Percentiles rank a stretch among this genome's conserved stretches.
phyloP scores from a whole-genome alignment of 2,888 invertebrate genomes.

The Periphyllus acericola region DNA sequence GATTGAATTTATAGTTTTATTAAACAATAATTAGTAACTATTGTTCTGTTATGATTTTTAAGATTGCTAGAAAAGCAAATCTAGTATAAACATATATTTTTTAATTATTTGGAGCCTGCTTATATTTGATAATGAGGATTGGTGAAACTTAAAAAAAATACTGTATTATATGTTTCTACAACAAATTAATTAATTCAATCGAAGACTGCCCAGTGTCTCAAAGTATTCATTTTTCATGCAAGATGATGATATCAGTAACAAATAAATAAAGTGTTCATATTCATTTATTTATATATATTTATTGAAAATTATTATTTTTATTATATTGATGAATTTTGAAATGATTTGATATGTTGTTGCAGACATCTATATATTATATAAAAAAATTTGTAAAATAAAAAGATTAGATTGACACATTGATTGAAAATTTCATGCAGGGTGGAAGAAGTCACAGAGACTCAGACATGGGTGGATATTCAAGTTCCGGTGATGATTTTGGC shows the following conservation, averaged over 20 bases:
- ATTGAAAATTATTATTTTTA: constrained; percentile 18
- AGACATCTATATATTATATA: constrained; percentile 27
- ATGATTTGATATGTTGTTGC: constrained; percentile 36
- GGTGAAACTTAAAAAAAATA: constrained; percentile 15
- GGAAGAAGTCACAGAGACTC: constrained; percentile 61
- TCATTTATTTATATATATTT: constrained; percentile 4
- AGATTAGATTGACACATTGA: constrained; percentile 58
- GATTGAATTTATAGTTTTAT: not conserved
- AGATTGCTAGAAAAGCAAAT: not conserved
- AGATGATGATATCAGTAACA: constrained; percentile 30
- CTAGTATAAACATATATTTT: not conserved
- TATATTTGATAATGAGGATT: constrained; percentile 25
- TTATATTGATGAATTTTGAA: constrained; percentile 49
- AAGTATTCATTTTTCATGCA: constrained; percentile 21
- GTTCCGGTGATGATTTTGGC: constrained; percentile 58
- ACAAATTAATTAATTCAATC: constrained; percentile 23
- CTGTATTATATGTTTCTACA: constrained; percentile 19
- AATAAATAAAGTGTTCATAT: constrained; percentile 5
- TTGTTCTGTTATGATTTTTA: not conserved
- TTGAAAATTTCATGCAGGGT: constrained; percentile 62
- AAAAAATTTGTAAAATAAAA: constrained; percentile 50
- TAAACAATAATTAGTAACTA: not conserved
- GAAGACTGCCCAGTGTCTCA: constrained; percentile 41
- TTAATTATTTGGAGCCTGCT: constrained; percentile 31
- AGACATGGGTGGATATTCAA: constrained; percentile 60